Base-by-base conservation (phyloP, 2,888 invertebrate genomes). In the Hedya salicella region DNA sequence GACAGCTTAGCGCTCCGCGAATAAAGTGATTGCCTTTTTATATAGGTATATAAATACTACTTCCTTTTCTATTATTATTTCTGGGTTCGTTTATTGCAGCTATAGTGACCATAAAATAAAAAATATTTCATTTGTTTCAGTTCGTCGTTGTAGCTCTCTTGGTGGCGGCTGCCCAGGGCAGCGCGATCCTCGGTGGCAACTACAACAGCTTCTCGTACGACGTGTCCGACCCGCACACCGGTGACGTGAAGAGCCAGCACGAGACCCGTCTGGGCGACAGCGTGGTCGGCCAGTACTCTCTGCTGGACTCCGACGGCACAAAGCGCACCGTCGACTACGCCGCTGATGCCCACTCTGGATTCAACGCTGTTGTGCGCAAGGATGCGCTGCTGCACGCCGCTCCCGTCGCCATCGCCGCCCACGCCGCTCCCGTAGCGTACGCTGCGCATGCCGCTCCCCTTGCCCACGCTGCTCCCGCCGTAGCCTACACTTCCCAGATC, bases 311-410 rank as follows among this genome's bases (percentile, higher is more conserved):
- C 53, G 89, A 90, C 72, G 90, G 90, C 68, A 87, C 84, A 54
- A 80, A 79, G 67, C 83, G 90, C 68, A 84, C 78, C 49, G 90
- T 90, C 0, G 87, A 89, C 73, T 90, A 89, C 77, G 82, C 82
- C 53, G 86, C 88, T 67, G 87, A 89, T 68, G 79, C 84, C n/a
- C 70, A 85, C 68, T 81, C 85, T 70, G 88, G 89, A 57, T 89
- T 89, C 79, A 89, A 87, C 76, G 89, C 90, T 44, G 83, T 88
- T 32, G 90, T 90, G 2, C 83, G 81, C 70, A 85, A 83, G 70
- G 86, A 85, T 69, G 70, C 73, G 11, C 48, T 67, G 36, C 32
- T 65, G 25, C 65, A 69, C 36, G 70, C 69, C 14, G 70, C 71
- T n/a, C 69, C 66, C 16, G 21, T 68, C 19, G 69, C 70, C 56